Base-by-base conservation (phyloP, 23 tunicate genomes). In the Pegea sp. region DNA sequence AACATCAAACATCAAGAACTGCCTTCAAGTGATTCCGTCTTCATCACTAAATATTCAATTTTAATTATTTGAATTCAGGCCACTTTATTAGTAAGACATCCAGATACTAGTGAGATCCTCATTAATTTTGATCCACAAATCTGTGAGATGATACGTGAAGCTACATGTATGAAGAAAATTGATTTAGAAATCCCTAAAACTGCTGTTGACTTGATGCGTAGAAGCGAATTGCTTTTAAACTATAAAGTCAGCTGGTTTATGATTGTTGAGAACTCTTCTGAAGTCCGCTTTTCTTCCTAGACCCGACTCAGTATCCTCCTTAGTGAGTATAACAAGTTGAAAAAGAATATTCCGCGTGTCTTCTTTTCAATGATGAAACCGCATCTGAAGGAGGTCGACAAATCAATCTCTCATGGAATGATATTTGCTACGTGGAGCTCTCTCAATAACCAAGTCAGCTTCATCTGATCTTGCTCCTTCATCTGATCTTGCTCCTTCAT, bases 101-200 rank as follows among this genome's bases (percentile, higher is more conserved):
- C 95, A 2, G 95, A 84, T 38, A 64, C 71, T 42, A 84, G 74
- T 72, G 73, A 67, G 56, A 62, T 84, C 31, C 63, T 50, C 68
- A 84, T 84, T 63, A 84, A 84, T 69, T 84, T 64, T 59, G 95
- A 84, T 29, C 95, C 95, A 2, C 95, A 72, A 54, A 69, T 84
- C 18, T 72, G 76, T 4, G 84, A 72, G 43, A 84, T 73, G 76
- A 75, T 84, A 19, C 69, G 95, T 0, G 95, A 84, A 29, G 70
- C 95, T 4, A 53, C 66, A 18, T 84, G 95, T 44, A 73, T 84
- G 77, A 66, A 48, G 44, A 84, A 64, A 38, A 74, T 73, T 76
- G 95, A 57, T 11, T 49, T 84, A 26, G 95, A 84, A 30, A 67
- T 84, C 8, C 95, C 95, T 11, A 77, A 73, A 26, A 71, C 74